Conservation (phyloP, 2,888 invertebrate genomes). For the Campoplex nolae region DNA sequence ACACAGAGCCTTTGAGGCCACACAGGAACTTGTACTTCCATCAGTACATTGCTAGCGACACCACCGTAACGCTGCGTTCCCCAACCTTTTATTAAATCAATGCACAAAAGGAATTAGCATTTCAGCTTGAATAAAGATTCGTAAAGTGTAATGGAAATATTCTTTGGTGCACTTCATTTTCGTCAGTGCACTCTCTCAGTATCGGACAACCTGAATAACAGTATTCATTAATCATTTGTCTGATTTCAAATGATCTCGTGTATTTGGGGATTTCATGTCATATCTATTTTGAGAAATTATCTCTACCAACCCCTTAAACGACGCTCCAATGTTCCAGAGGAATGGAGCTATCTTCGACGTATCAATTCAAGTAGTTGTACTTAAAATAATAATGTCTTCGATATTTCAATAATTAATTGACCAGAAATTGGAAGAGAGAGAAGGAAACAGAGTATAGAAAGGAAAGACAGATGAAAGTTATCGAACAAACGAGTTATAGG, state of each 20-base stretch:
- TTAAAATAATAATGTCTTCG: background rate
- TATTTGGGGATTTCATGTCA: background rate
- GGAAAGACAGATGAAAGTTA: background rate
- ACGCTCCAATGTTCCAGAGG: background rate
- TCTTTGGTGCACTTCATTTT: background rate
- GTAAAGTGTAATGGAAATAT: background rate
- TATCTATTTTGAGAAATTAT: background rate
- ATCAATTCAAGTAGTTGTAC: background rate
- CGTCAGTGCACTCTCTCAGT: too few relatives aligned
- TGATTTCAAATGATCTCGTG: background rate
- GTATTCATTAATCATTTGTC: background rate
- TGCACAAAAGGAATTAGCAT: background rate
- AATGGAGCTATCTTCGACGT: background rate
- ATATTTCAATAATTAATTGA: background rate
- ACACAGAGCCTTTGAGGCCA: constrained; percentile 90
- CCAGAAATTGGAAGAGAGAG: background rate
- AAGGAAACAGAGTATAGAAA: too few relatives aligned
- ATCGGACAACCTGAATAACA: too few relatives aligned
- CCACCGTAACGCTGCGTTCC: constrained; percentile 91
- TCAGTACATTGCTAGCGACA: constrained; percentile 88
- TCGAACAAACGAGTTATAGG: constrained; percentile 1
- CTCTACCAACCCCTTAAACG: background rate
- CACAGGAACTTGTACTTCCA: constrained; percentile 92
- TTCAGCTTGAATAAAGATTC: background rate
- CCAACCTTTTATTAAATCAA: constrained; percentile 87